Base-by-base conservation (phyloP, 2,888 invertebrate species). In the Rhynchonema sp. region DNA sequence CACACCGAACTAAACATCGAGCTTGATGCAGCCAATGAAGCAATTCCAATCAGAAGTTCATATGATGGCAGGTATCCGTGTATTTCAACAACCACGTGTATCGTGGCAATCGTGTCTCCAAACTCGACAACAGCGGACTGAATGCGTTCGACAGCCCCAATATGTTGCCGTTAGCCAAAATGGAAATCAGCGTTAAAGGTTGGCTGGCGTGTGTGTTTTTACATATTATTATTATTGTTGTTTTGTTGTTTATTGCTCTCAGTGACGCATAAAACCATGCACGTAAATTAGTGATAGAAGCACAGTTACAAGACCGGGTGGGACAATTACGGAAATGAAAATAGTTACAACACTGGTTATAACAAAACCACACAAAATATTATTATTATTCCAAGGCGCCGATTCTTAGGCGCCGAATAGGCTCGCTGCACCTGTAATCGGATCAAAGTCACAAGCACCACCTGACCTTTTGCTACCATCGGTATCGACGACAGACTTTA, bases 81-180 rank as follows among this genome's bases (percentile, higher is more conserved):
- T 87, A 85, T 74, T 96, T 96, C 73, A 85, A 86, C 38, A 84
- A 85, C 70, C 84, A 84, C 70, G 79, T 96, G 1, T 82, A 86
- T 72, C 81, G 96, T 58, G 96, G 94, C 1, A 94, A 94, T 76
- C 77, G 90, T 63, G 83, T 84, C 0, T 81, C 83, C 22, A 91
- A 91, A 74, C 76, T 82, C 6, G 85, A 77, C 66, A 71, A 71
- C 63, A 65, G 81, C 61, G 80, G 82, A 57, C 79, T 87, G 46
- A 82, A 83, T 65, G 90, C 90, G 0, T 91, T 90, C 71, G 79
- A 82, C 64, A 87, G 90, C 0, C 91, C 89, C 0, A 96, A 96
- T 75, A 83, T 84, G 70, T 79, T 82, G 1, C 84, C 87, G 0
- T 74, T 96, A 38, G 92, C 85, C 0, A 81, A 81, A 59, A 82